Percentiles rank a stretch among this genome's conserved stretches.
phyloP scores from a whole-genome alignment of 2,797 vertebrate genomes.

The Hippoglossus hippoglossus region DNA sequence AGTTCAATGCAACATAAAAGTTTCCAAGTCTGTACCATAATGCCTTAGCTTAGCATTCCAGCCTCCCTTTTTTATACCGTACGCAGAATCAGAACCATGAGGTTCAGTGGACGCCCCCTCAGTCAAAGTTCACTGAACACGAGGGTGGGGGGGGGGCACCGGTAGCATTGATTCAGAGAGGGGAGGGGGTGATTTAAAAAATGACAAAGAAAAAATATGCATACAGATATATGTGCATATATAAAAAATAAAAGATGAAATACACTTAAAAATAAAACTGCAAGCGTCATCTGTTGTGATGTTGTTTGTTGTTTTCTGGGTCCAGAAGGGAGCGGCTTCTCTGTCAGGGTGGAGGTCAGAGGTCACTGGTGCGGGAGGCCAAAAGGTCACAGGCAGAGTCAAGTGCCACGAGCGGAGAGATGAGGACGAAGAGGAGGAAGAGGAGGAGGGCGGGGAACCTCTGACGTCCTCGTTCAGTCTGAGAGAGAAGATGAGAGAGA shows the following conservation, averaged over 20 bases:
- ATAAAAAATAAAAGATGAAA: constrained; percentile 53
- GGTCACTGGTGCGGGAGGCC: constrained; percentile 41
- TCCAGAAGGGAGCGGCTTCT: constrained; percentile 48
- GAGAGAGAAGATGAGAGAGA: constrained; percentile 8
- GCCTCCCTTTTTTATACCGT: constrained; percentile 65
- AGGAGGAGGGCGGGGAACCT: constrained; percentile 19
- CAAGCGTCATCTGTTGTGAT: constrained; percentile 61
- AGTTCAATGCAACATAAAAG: constrained; percentile 46
- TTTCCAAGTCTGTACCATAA: constrained; percentile 57
- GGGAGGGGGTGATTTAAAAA: neutral
- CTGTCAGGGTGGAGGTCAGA: constrained; percentile 57
- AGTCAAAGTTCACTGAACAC: constrained; percentile 29
- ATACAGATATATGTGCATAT: constrained; percentile 40
- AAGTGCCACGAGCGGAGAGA: constrained; percentile 42
- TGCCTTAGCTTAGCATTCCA: constrained; percentile 54
- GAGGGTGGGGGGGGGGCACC: constrained; percentile 24
- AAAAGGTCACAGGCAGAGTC: constrained; percentile 60
- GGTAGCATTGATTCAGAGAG: constrained; percentile 37
- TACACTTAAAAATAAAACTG: constrained; percentile 47
- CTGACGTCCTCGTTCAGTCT: constrained; percentile 61
- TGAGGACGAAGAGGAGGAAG: constrained; percentile 31
- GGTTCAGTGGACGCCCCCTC: constrained; percentile 26
- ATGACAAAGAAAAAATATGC: constrained; percentile 47
- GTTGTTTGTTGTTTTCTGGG: constrained; percentile 46
- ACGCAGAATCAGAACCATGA: constrained; percentile 31